phyloP scores from a whole-genome alignment of 2,888 invertebrate species.

The Proisotoma minuta region DNA sequence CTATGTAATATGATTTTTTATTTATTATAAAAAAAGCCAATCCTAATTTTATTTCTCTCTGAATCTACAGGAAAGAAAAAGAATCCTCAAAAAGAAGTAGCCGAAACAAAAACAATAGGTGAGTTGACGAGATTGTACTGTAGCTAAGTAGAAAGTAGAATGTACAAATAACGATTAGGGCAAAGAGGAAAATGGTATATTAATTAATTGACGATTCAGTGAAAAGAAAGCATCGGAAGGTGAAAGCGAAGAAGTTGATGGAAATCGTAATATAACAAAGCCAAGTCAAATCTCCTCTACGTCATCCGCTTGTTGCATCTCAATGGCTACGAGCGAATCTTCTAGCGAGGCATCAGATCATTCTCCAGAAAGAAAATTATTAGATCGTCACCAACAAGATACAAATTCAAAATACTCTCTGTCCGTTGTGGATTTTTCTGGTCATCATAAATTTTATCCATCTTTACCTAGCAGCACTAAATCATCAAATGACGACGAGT shows the following conservation, averaged over 20 bases:
- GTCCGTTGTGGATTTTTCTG: conserved; percentile 38
- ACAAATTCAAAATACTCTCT: conserved; percentile 40
- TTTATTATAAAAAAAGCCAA: too few species aligned
- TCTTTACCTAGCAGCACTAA: background rate
- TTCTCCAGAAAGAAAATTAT: too few species aligned
- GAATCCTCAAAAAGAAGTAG: too few species aligned
- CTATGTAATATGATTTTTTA: too few species aligned
- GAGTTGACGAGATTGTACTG: too few species aligned
- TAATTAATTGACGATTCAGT: background rate
- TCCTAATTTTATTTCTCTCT: too few species aligned
- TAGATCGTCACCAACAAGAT: conserved; percentile 17
- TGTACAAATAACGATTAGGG: too few species aligned
- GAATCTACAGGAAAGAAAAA: too few species aligned
- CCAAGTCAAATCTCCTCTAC: background rate
- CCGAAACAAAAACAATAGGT: too few species aligned
- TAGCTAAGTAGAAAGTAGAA: too few species aligned
- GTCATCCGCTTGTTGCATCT: background rate
- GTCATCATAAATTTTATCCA: conserved; percentile 18
- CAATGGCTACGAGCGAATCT: background rate
- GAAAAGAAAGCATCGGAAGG: background rate
- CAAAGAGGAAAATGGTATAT: too few species aligned
- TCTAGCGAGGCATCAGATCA: background rate
- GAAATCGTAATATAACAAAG: background rate
- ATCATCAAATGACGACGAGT: background rate
- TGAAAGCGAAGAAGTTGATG: background rate